These are phyloP conservation scores for Corella eumyota DNA, from an alignment of 23 tunicate genomes.

Conservation along the genomic window DNA sequence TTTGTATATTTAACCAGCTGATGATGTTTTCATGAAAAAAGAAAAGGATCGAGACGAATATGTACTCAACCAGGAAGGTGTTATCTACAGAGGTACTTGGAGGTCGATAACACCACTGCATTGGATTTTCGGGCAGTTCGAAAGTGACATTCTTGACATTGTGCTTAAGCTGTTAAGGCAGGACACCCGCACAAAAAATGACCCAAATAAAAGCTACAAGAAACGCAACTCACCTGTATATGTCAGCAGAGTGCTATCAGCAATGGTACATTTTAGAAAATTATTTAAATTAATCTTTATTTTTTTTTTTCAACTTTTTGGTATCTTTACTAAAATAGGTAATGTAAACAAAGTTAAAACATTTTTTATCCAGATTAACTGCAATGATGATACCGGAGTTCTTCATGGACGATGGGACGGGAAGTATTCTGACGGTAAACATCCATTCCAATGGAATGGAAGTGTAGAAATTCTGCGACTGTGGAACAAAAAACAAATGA, in stretches of 20 bases:
- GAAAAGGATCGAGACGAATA: conserved; percentile 60
- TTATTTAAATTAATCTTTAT: no score
- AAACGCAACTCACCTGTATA: conserved; percentile 58
- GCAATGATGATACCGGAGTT: conserved; percentile 67
- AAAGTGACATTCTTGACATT: conserved; percentile 72
- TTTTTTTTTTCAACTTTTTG: background rate
- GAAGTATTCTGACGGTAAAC: conserved; percentile 42
- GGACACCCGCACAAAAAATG: conserved; percentile 30
- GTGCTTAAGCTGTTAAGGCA: conserved; percentile 54
- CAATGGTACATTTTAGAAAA: conserved; percentile 31
- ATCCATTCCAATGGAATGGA: conserved; percentile 47
- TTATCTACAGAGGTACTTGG: conserved; percentile 45
- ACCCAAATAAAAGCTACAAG: conserved; percentile 54
- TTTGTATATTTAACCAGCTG: conserved; percentile 18
- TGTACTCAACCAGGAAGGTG: conserved; percentile 58
- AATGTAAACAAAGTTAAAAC: background rate
- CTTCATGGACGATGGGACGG: conserved; percentile 57
- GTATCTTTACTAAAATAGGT: background rate
- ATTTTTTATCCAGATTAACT: conserved; percentile 28
- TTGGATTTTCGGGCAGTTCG: conserved; percentile 93
- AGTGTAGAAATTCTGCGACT: conserved; percentile 52
- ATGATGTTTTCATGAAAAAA: conserved; percentile 61
- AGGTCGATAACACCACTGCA: conserved; percentile 25
- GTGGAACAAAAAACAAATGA: conserved; percentile 26
- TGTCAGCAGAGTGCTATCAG: conserved; percentile 78